Conservation (phyloP, 2,113 vertebrate species). For the Campylomormyrus tamandua region DNA sequence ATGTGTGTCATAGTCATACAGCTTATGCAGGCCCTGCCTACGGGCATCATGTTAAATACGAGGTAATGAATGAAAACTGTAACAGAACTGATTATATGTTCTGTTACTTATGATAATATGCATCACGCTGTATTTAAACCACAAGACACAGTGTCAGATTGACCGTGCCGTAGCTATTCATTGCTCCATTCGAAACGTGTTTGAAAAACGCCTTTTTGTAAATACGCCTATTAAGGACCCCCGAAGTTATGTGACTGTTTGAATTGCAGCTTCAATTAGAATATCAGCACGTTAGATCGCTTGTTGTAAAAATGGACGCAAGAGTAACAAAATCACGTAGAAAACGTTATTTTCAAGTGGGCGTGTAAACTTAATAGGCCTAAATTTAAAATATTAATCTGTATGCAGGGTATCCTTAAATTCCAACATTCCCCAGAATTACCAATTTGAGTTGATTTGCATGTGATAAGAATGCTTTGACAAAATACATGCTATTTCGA, state of each 20-base stretch:
- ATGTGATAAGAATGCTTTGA: neutral
- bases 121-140: neutral
- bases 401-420: neutral
- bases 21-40: neutral
- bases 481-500: neutral
- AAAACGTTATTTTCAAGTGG: neutral
- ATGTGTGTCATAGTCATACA: neutral
- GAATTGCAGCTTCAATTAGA: neutral
- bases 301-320: neutral
- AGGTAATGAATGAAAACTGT: neutral
- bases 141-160: neutral
- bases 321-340: neutral
- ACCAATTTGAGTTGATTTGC: neutral
- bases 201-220: neutral
- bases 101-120: neutral
- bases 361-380: neutral
- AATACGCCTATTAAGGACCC: neutral
- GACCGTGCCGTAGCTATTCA: neutral
- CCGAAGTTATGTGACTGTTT: neutral
- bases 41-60: neutral
- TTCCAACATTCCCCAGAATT: neutral
- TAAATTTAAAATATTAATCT: neutral
- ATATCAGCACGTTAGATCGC: neutral
- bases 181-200: neutral
- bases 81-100: neutral